Base-by-base conservation (phyloP, 2,888 invertebrate genomes). In the Caenorhabditis sp. region DNA sequence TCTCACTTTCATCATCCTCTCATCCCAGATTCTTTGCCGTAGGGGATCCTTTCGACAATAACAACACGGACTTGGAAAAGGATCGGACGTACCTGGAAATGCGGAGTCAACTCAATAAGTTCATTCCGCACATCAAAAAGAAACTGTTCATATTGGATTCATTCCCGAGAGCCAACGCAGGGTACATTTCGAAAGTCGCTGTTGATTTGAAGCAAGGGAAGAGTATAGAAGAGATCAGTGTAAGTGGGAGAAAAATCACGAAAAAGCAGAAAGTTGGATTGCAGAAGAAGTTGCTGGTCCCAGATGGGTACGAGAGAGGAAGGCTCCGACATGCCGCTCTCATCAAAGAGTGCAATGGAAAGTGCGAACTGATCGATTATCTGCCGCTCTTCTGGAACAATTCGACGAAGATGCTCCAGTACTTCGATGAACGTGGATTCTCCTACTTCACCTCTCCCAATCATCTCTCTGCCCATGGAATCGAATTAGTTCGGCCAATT, bases 321-420 rank as follows among this genome's bases (percentile, higher is more conserved):
- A 41, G 73, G 27, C 13, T 46, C 3, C 30, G 73, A 7, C 52
- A 65, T 30, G 50, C 43, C 1, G 46, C 53, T 4, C 27, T 74
- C 0, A 35, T 66, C 4, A 48, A 66, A 15, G 74, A 74, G 26
- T 74, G 74, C 30, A 56, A 46, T 13, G 41, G 17, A 7, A 74
- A 74, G 22, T 74, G 74, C 37, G 66, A 74, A 37, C n/a, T 74
- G 9, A 74, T 74, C 20, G 74, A 74, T n/a, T 74, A 74, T 20
- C 2, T 24, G 0, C 37, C 43, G 17, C n/a, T 35, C 2, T 53
- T 71, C 39, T 71, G 37, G 8, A 43, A 61, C 22, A 46, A 52
- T 11, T 1, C 26, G 2, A 61, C 70, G 3, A 27, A 39, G 13
- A 71, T 43, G 7, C 55, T 53, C 24, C 61, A 45, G 20, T 71